Evolutionary conservation across 2,113 vertebrate genomes (phyloP), one percentile per base, ranked within the genome.

Genomic region (Cebus imitator): DNA sequence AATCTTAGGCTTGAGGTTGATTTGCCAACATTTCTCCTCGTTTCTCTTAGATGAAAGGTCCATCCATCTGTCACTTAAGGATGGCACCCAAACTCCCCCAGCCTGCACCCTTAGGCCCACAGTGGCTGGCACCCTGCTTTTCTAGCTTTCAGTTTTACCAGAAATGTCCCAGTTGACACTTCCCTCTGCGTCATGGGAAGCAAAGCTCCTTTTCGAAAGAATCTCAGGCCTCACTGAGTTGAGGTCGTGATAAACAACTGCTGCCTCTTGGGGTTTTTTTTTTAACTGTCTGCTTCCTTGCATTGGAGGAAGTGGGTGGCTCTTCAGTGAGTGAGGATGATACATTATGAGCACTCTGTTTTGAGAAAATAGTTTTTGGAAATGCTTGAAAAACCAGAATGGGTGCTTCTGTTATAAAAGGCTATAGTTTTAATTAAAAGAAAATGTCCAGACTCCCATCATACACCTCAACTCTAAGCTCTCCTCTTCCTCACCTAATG

Each of bases 231-330:
- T 97, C 85, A 52, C 90, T 66, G 90, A 97, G 82, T 80, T 35
- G 14, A 96, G 76, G 90, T 61, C 0, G 50, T 61, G 81, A 97
- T 94, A 97, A 98, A 98, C 97, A 98, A 97, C 87, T 13, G 81
- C 95, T 57, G 96, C 95, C 37, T 32, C 72, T 68, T 9, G 20
- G 30, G 21, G 75, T 58, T 70, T 97, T 96, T 87, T 90, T 96
- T 97, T n/a, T 79, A 96, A 92, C 90, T 94, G 95, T 91, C 96
- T 95, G 95, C 88, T 86, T 97, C 75, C 91, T 50, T 12, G 97
- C 93, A 17, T 98, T 98, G 98, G 98, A 98, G 99, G 99, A 99
- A 99, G 99, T 98, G 98, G 97, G 73, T 83, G 95, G 80, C 81
- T 89, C 87, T 87, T 57, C 18, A 1, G 90, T 3, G 79, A 1